These are phyloP conservation scores for Crotalus viridis DNA, from an alignment of 2,113 vertebrate genomes.

Conservation along the genomic window DNA sequence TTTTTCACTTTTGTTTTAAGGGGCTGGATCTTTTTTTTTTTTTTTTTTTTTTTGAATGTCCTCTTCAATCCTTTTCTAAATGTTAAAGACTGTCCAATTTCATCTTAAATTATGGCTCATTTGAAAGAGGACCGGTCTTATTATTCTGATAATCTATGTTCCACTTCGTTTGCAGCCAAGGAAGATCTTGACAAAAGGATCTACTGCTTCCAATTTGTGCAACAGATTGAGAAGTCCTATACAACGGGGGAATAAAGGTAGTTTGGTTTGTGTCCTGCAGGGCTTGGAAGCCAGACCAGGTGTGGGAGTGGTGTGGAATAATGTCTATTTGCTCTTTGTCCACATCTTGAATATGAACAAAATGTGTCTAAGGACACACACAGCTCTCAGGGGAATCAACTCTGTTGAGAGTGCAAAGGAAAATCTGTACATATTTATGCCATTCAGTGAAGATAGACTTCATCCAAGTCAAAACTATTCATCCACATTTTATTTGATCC, in stretches of 20 bases:
- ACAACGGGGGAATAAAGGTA: not conserved
- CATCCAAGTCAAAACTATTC: not conserved
- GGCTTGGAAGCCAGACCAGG: not conserved
- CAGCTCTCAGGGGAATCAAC: not conserved
- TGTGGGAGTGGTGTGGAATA: not conserved
- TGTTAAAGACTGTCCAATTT: not conserved
- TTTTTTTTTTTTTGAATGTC: not conserved
- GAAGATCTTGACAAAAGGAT: constrained; percentile 10
- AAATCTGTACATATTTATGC: not conserved
- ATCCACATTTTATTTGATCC: not conserved
- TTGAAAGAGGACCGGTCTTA: not conserved
- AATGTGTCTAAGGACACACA: not conserved
- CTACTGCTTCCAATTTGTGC: not conserved
- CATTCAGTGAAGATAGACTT: not conserved
- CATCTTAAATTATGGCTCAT: not conserved
- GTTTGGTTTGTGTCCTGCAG: not conserved
- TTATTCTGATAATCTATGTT: not conserved
- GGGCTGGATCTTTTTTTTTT: no score
- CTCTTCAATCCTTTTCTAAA: not conserved
- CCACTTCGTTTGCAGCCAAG: constrained; percentile 21
- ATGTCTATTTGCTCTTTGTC: not conserved
- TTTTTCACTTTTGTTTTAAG: not conserved
- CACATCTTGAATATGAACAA: not conserved
- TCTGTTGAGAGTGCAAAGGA: not conserved
- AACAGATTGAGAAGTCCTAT: not conserved